phyloP scores from a whole-genome alignment of 2,113 vertebrate genomes.

The Poecile atricapillus region DNA sequence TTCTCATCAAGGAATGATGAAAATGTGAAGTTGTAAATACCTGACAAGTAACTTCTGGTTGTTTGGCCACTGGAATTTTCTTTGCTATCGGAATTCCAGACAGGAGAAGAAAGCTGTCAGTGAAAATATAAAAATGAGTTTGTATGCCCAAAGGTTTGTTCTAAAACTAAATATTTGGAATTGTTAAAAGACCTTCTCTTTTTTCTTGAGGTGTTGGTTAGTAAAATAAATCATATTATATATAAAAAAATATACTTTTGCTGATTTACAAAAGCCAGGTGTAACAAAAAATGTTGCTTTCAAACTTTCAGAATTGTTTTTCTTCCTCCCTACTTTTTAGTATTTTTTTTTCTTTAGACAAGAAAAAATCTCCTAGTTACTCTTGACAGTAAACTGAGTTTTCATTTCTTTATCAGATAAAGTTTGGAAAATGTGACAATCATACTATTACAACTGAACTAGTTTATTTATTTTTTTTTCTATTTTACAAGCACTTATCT shows the following conservation, averaged over 20 bases:
- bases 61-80: not conserved
- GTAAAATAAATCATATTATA: not conserved
- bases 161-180: not conserved
- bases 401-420: not conserved
- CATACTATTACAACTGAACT: not conserved
- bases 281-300: not conserved
- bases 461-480: slow-evolving; percentile 1
- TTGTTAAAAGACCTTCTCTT: not conserved
- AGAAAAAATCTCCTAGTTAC: not conserved
- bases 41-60: not conserved
- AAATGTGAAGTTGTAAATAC: slow-evolving; percentile 53
- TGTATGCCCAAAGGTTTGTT: not conserved
- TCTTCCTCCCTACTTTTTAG: not conserved
- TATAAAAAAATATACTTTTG: not conserved
- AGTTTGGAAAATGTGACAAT: not conserved
- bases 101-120: not conserved
- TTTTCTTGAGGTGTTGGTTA: not conserved
- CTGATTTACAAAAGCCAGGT: not conserved
- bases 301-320: not conserved
- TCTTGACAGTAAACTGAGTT: not conserved
- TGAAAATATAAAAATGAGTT: not conserved
- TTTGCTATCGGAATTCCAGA: not conserved
- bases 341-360: not conserved
- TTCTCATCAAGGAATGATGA: slow-evolving; percentile 26
- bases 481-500: not conserved